Percentiles rank a stretch among this genome's conserved stretches.
Conservation (phyloP, 2,888 invertebrate genomes). For the Cheilosia grossa region DNA sequence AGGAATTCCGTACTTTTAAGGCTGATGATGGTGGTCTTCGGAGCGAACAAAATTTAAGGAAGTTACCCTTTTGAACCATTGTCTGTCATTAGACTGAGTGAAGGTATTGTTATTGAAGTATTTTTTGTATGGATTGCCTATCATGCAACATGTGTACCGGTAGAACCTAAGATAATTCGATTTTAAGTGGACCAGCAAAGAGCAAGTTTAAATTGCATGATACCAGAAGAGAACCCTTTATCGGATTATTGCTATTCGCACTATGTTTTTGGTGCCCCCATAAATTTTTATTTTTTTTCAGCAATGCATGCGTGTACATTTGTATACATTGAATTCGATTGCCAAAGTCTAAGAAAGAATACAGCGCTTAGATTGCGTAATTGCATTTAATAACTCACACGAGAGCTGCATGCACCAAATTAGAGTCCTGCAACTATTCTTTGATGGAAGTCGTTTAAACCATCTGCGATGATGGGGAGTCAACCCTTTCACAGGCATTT, state of each 20-base stretch:
- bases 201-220: constrained; percentile 69
- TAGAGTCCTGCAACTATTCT: constrained; percentile 29
- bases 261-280: constrained; percentile 50
- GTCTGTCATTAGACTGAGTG: constrained; percentile 62
- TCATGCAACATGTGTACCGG: constrained; percentile 62
- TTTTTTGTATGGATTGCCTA: constrained; percentile 36
- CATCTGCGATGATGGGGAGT: constrained; percentile 38
- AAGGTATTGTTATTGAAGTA: constrained; percentile 50
- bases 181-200: constrained; percentile 68
- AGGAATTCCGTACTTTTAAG: constrained; percentile 44
- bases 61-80: constrained; percentile 71
- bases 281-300: neutral
- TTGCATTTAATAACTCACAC: constrained; percentile 56
- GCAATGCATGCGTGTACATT: constrained; percentile 4
- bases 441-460: constrained; percentile 21
- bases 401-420: constrained; percentile 26
- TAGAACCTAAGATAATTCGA: constrained; percentile 67
- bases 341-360: constrained; percentile 39
- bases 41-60: constrained; percentile 58
- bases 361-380: constrained; percentile 50
- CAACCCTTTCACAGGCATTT: constrained; percentile 21
- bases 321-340: constrained; percentile 5
- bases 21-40: constrained; percentile 51
- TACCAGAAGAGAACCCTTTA: constrained; percentile 50
- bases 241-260: constrained; percentile 52